phyloP scores from a whole-genome alignment of 2,113 vertebrate species.

The Chitala chitala region DNA sequence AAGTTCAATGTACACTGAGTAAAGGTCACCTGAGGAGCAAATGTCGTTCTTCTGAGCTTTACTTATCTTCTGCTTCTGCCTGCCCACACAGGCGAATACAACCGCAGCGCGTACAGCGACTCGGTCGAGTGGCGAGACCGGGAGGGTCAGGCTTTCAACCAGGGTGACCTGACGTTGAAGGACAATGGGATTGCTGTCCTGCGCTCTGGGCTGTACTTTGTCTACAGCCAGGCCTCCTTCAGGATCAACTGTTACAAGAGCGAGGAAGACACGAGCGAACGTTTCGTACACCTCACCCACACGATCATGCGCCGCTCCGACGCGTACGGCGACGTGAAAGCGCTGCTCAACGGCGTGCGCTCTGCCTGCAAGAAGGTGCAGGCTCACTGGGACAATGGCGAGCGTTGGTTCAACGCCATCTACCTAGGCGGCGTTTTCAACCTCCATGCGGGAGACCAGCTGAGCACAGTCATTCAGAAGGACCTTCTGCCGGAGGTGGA shows the following conservation, averaged over 20 bases:
- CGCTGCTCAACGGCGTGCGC: constrained; percentile 51
- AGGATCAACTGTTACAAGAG: constrained; percentile 37
- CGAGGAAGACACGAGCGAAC: accelerated
- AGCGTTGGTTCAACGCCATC: constrained; percentile 44
- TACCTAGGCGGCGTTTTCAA: constrained; percentile 62
- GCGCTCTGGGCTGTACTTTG: constrained; percentile 53
- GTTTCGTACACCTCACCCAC: constrained; percentile 51
- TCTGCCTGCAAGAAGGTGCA: constrained; percentile 41
- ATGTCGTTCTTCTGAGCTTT: not conserved
- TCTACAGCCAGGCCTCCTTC: constrained; percentile 66
- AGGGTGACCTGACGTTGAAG: constrained; percentile 44
- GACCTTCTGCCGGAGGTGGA: constrained; percentile 37
- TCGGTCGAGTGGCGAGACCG: constrained; percentile 43
- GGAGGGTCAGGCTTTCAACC: constrained; percentile 44
- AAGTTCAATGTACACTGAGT: not conserved
- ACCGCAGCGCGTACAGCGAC: accelerated
- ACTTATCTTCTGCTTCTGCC: not conserved
- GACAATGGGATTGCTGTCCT: constrained; percentile 55
- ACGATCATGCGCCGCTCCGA: constrained; percentile 44
- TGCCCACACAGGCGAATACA: constrained; percentile 43
- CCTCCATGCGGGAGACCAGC: constrained; percentile 42
- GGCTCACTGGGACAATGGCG: accelerated
- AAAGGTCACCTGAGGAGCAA: no score
- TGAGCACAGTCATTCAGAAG: constrained; percentile 37
- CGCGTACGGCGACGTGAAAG: not conserved